A percentile compares a stretch with the other conserved stretches of the same genome.
Evolutionary conservation across 2,888 invertebrate genomes (phyloP).

Genomic region (Leptinotarsa tumamoca): DNA sequence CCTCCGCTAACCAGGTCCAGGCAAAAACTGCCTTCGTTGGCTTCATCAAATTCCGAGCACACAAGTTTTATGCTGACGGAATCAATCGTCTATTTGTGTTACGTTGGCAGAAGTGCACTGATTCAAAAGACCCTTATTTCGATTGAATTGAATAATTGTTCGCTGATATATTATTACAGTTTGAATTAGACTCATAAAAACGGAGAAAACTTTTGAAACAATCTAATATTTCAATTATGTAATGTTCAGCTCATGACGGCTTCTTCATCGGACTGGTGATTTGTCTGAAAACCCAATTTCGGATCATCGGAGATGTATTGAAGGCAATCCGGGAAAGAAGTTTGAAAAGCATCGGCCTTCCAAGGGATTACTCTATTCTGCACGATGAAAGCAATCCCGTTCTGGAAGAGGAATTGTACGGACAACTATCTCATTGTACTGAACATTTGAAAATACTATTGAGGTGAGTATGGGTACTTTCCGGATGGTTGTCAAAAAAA

Average conservation of each 20-base stretch:
- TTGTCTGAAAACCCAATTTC: conserved; percentile 49
- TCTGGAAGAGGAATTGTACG: conserved; percentile 48
- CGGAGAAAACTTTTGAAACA: too few relatives aligned
- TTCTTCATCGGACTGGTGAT: conserved; percentile 49
- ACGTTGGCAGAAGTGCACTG: too few relatives aligned
- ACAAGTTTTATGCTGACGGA: too few relatives aligned
- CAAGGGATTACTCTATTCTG: conserved; percentile 33
- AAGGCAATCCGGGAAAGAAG: conserved; percentile 46
- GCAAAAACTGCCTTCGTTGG: too few relatives aligned
- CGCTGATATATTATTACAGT: too few relatives aligned
- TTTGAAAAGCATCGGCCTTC: conserved; percentile 37
- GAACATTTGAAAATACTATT: conserved; percentile 51
- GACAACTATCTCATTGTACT: conserved; percentile 49
- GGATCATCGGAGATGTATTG: conserved; percentile 49
- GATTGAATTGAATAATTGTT: too few relatives aligned
- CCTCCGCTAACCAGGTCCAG: too few relatives aligned
- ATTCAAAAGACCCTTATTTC: too few relatives aligned
- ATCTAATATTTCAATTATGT: too few relatives aligned
- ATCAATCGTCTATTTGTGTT: too few relatives aligned
- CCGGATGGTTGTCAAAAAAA: background rate
- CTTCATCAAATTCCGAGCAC: too few relatives aligned
- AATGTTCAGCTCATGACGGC: conserved; percentile 44
- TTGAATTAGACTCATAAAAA: too few relatives aligned
- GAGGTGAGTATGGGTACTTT: conserved; percentile 41
- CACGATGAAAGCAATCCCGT: conserved; percentile 38